Base-by-base conservation (phyloP, 2,797 vertebrate genomes). In the Rhinophrynus dorsalis region DNA sequence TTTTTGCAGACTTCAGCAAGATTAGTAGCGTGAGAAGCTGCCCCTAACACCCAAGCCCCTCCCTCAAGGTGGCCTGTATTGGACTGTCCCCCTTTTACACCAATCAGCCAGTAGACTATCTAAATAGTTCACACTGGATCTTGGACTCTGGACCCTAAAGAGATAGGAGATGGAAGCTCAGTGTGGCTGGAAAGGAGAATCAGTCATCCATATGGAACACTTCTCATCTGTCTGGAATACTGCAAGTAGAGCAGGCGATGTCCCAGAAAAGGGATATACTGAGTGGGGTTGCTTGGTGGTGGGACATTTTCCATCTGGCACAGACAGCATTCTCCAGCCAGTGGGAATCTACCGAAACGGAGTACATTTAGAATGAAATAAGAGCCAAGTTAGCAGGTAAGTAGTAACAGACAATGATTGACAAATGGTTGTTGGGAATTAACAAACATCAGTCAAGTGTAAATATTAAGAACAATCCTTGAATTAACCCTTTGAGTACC, bases 1-100 rank as follows among this genome's bases (percentile, higher is more conserved):
- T 62, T 63, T 42, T 15, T 76, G 56, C 47, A 48, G 33, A 38
- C 45, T 52, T 64, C 69, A 75, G 57, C 68, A 47, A 17, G 27
- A 54, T 26, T 52, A 45, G 26, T 66, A 40, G n/a, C 18, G 30
- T 12, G n/a, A 32, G 52, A 63, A 55, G 42, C 10, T 47, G 44
- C 23, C 7, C 35, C 17, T 44, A 32, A 11, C 27, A 56, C 15
- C 13, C 21, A 33, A 29, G 17, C 10, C 29, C 68, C 68, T 71
- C 68, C 68, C 47, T 11, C 23, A 29, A 45, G 58, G 58, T 56
- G 38, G 68, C 50, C 13, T 55, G 17, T 13, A 33, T n/a, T n/a
- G 47, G 52, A 51, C 68, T n/a, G 24, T 50, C 54, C 69, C 61
- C 50, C 26, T 9, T 21, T 7, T 17, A n/a, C 6, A 6, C 69